A percentile compares a stretch with the other conserved stretches of the same genome.
Evolutionary conservation across 2,888 invertebrate genomes (phyloP).

Genomic region (Dusona sp.): DNA sequence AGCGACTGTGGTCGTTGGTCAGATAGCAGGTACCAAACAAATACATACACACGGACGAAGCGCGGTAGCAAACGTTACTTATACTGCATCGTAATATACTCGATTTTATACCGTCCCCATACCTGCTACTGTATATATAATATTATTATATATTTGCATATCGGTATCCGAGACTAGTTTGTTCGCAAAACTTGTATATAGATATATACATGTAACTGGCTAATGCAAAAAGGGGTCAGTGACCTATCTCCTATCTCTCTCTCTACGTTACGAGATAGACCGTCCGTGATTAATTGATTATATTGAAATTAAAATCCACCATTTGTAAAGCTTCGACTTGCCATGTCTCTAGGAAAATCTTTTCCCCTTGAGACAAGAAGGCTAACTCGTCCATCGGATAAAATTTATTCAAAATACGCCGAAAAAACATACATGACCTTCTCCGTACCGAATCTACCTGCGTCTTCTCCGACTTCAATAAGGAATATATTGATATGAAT

Average conservation of each 20-base stretch:
- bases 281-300: constrained; percentile 59
- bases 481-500: background rate
- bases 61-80: constrained; percentile 60
- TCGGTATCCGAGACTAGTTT: constrained; percentile 27
- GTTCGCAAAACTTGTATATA: constrained; percentile 13
- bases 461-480: background rate
- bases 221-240: constrained; percentile 20
- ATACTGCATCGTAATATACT: constrained; percentile 59
- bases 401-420: background rate
- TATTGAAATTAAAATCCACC: constrained; percentile 15
- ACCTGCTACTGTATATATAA: constrained; percentile 34
- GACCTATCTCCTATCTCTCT: constrained; percentile 6
- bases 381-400: background rate
- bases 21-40: constrained; percentile 64
- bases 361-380: background rate
- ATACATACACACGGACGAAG: constrained; percentile 36
- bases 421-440: background rate
- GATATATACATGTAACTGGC: background rate
- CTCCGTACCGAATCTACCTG: background rate
- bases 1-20: constrained; percentile 63
- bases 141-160: constrained; percentile 33
- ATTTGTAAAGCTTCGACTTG: background rate
- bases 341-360: background rate
- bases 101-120: constrained; percentile 41
- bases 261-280: constrained; percentile 27